Conservation (phyloP, 2,888 invertebrate species). For the Mesorhabditis belari region DNA sequence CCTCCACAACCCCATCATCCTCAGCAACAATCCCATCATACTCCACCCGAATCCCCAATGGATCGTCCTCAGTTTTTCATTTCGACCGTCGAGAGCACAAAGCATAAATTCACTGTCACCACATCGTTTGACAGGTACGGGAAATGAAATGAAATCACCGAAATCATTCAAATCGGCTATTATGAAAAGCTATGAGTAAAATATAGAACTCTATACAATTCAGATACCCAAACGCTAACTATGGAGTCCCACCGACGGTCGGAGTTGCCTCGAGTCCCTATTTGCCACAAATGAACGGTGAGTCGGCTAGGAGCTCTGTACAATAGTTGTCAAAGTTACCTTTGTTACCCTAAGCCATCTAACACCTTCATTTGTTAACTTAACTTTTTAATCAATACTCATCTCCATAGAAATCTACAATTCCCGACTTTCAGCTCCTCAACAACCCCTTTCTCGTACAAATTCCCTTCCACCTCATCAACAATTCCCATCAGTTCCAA, state of each 20-base stretch:
- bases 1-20: not conserved
- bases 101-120: slow-evolving; percentile 42
- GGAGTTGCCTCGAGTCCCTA: not conserved
- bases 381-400: not conserved
- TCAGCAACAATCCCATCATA: slow-evolving; percentile 3
- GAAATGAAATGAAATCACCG: not conserved
- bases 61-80: slow-evolving; percentile 36
- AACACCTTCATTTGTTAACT: not conserved
- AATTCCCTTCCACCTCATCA: slow-evolving; percentile 24
- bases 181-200: not conserved
- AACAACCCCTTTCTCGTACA: slow-evolving; percentile 20
- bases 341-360: no score
- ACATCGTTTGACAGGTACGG: slow-evolving; percentile 20
- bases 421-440: no score
- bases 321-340: no score
- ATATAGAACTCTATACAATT: not conserved
- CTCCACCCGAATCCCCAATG: slow-evolving; percentile 16
- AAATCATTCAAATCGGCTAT: no score
- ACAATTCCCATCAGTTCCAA: not conserved
- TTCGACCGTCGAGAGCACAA: slow-evolving; percentile 30
- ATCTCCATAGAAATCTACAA: not conserved
- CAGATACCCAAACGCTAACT: not conserved
- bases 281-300: not conserved
- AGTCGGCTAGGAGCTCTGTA: not conserved
- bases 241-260: not conserved